Evolutionary conservation across 2,888 invertebrate genomes (phyloP).

Genomic region (Pterobdella sp.): DNA sequence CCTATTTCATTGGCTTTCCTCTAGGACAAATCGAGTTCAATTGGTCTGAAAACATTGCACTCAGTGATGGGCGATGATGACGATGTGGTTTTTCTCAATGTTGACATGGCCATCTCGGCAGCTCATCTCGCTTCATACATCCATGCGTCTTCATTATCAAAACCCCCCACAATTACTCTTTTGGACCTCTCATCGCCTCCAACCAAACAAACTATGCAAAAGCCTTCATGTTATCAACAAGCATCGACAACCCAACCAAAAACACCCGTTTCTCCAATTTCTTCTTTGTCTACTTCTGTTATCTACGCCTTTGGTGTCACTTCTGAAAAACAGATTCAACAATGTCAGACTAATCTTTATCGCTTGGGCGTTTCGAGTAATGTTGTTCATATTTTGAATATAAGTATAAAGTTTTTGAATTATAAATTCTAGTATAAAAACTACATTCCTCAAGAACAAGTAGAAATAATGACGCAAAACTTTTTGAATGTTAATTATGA

Average conservation of each 20-base stretch:
- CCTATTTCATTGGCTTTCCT: neutral
- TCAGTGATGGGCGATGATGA: conserved; percentile 45
- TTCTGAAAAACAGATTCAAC: conserved; percentile 36
- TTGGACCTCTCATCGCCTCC: neutral
- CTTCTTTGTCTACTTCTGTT: conserved; percentile 31
- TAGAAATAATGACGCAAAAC: conserved; percentile 35
- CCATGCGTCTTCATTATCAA: conserved; percentile 33
- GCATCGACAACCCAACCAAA: neutral
- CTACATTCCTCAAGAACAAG: conserved; percentile 26
- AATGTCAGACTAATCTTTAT: conserved; percentile 41
- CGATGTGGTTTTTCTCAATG: conserved; percentile 48
- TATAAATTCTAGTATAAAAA: neutral
- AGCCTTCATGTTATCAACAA: neutral
- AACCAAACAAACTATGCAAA: neutral
- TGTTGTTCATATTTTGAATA: conserved; percentile 18
- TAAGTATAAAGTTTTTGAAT: neutral
- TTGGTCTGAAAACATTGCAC: conserved; percentile 46
- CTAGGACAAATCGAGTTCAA: conserved; percentile 49
- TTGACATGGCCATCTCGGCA: conserved; percentile 45
- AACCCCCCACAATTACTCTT: conserved; percentile 32
- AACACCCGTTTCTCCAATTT: neutral
- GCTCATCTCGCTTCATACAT: conserved; percentile 47
- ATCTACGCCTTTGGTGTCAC: conserved; percentile 44
- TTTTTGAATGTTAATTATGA: conserved; percentile 41
- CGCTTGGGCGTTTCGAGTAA: conserved; percentile 43